These are phyloP conservation scores for Elmis aenea DNA, from an alignment of 2,888 invertebrate species.

Conservation along the genomic window DNA sequence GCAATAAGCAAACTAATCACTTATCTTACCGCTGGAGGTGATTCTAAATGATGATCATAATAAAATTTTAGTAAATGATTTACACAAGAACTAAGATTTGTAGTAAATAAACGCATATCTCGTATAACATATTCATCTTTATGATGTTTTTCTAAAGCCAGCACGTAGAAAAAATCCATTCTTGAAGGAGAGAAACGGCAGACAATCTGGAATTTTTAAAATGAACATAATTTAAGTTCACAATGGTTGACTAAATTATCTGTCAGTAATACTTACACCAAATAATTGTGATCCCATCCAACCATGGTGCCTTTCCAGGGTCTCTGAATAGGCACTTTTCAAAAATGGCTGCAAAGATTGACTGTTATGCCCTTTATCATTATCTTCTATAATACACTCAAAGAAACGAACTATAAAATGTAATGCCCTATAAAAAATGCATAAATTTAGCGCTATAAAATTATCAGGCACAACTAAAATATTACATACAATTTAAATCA, in stretches of 20 bases:
- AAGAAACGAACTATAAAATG: conserved; percentile 56
- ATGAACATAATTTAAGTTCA: not conserved
- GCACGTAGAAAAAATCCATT: not conserved
- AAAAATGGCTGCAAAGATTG: conserved; percentile 58
- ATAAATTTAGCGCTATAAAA: too few species aligned
- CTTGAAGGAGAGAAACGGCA: not conserved
- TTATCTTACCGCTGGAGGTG: too few species aligned
- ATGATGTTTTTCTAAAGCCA: not conserved
- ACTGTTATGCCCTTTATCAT: conserved; percentile 36
- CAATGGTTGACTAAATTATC: too few species aligned
- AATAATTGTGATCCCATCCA: conserved; percentile 51
- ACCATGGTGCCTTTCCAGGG: conserved; percentile 64
- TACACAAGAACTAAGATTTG: not conserved
- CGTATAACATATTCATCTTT: not conserved
- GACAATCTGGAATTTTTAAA: conserved; percentile 1
- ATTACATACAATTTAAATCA: not conserved
- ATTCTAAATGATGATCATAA: not conserved
- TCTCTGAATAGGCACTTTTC: conserved; percentile 59
- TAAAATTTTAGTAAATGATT: conserved; percentile 1
- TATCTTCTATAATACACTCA: conserved; percentile 47
- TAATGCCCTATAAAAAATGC: conserved; percentile 52
- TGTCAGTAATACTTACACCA: not conserved
- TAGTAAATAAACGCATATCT: not conserved
- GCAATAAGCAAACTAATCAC: too few species aligned
- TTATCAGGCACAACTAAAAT: too few species aligned